phyloP scores from a whole-genome alignment of 2,113 vertebrate species.

The Phasianus colchicus region DNA sequence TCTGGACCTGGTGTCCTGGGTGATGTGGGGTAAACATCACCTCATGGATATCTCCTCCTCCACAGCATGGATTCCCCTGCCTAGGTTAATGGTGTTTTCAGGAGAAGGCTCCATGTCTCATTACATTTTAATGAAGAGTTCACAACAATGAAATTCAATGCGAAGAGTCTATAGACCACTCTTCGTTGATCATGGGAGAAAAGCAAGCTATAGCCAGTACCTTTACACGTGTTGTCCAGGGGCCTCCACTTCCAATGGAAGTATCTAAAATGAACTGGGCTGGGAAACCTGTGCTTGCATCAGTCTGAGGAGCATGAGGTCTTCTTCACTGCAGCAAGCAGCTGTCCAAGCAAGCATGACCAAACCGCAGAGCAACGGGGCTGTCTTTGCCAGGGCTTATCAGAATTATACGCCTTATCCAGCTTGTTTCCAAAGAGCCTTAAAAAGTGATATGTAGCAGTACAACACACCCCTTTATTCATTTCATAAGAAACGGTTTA shows the following conservation, averaged over 20 bases:
- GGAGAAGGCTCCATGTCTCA: neutral
- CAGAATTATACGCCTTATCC: neutral
- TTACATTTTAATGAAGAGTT: neutral
- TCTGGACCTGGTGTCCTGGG: neutral
- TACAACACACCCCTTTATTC: neutral
- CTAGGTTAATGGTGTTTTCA: neutral
- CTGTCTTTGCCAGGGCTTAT: neutral
- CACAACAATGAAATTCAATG: neutral
- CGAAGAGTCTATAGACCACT: neutral
- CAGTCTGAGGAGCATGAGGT: neutral
- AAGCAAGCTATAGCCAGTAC: neutral
- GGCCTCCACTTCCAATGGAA: neutral
- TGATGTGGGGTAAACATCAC: neutral
- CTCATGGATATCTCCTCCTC: neutral
- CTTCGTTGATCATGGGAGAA: neutral
- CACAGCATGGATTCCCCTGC: fast-evolving
- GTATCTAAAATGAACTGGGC: neutral
- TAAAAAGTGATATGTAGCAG: neutral
- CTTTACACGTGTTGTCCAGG: neutral
- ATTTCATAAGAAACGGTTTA: neutral
- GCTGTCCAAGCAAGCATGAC: neutral
- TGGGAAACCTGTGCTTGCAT: neutral
- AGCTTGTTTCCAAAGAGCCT: neutral
- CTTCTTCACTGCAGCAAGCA: neutral
- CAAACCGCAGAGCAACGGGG: neutral